Base-by-base conservation (phyloP, 2,888 invertebrate genomes). In the Drosophila mulleri region DNA sequence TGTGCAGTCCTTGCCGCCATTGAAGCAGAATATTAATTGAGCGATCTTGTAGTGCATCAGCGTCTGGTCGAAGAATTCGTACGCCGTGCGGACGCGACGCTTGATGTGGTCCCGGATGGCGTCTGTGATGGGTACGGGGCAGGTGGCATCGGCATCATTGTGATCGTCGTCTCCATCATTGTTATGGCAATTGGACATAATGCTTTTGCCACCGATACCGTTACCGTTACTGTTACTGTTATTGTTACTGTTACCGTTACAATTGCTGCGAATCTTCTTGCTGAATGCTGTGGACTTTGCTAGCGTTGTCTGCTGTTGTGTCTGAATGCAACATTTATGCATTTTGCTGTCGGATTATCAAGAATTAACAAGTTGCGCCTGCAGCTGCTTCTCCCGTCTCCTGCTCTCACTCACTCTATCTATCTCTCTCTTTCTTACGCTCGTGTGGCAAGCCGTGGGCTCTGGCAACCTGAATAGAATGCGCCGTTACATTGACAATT, bases 1-100 rank as follows among this genome's bases (percentile, higher is more conserved):
- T 0, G 99, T 99, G 91, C 99, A 99, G 93, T 99, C 99, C 94
- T 99, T 99, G 2, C 99, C 99, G 5, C 99, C 99, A 92, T 99
- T 99, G 93, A 99, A 99, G 32, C 98, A 97, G 37, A 99, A 91
- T 88, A 98, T 98, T 18, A 98, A 94, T 92, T 98, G 96, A 62
- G 96, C 94, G 23, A 95, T 91, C n/a, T 95, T 94, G 92, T 95
- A 97, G 57, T 94, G 90, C 52, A 93, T 91, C 81, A 96, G 94
- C 71, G 95, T 95, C 89, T 95, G 91, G 88, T 94, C 93, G 61
- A 96, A 93, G 68, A 95, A 92, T 95, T 76, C 72, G 29, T 63
- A 72, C 2, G 81, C 88, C 0, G 42, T 41, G 12, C 59, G 53
- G 1, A 78, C 59, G 0, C 65, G 67, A 3, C 50, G 14, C 12